Conservation (phyloP, 2,888 invertebrate species). For the Eupithecia inturbata region DNA sequence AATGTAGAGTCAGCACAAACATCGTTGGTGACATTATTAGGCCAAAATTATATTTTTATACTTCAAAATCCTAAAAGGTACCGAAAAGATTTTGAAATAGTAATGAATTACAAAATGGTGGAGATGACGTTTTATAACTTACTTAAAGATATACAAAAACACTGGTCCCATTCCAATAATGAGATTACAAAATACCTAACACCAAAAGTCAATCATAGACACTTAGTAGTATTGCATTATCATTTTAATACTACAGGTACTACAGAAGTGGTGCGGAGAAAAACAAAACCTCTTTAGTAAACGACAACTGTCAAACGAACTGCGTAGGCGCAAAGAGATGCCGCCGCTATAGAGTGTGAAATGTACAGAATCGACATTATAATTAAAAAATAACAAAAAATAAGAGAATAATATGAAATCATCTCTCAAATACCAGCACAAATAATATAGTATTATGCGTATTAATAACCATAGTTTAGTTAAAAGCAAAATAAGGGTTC, state of each 20-base stretch:
- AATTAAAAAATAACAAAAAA: background rate
- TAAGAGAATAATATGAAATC: background rate
- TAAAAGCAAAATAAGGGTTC: background rate
- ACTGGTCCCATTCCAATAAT: slow-evolving; percentile 13
- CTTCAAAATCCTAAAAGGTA: background rate
- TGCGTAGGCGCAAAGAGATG: slow-evolving; percentile 70
- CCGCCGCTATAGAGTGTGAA: slow-evolving; percentile 46
- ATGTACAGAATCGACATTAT: slow-evolving; percentile 15
- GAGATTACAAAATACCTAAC: slow-evolving; percentile 42
- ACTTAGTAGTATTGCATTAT: slow-evolving; percentile 47
- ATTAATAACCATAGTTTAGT: background rate
- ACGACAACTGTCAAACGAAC: slow-evolving; percentile 64
- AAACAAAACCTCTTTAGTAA: slow-evolving; percentile 58
- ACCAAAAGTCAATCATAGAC: slow-evolving; percentile 45
- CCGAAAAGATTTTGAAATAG: too few relatives aligned
- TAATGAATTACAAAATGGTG: background rate
- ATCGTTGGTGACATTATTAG: background rate
- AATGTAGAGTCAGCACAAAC: background rate
- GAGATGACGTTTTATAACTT: background rate
- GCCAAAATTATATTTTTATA: background rate
- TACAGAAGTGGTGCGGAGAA: slow-evolving; percentile 52
- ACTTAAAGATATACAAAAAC: background rate
- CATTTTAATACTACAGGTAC: slow-evolving; percentile 38
- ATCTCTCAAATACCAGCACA: background rate
- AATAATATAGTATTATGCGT: background rate